Conservation (phyloP, 64 coral and sea anemone species). For the Anthopleura sola region DNA sequence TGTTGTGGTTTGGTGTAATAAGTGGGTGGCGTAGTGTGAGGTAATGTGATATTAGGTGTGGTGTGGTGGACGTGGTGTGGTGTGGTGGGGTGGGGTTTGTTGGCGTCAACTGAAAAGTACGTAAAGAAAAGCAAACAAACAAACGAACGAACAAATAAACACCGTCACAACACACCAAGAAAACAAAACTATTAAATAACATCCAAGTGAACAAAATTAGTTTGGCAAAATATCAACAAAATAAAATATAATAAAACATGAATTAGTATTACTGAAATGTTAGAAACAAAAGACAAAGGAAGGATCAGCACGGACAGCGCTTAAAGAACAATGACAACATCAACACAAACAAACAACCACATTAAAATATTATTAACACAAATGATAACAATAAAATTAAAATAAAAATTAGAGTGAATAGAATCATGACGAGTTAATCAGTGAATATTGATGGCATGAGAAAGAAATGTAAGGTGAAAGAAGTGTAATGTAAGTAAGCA, state of each 20-base stretch:
- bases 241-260: neutral
- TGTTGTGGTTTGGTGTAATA: neutral
- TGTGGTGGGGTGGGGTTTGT: neutral
- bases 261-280: neutral
- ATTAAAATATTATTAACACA: neutral
- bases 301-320: constrained; percentile 3
- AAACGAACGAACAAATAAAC: neutral
- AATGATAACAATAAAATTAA: neutral
- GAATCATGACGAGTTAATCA: neutral
- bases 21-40: neutral
- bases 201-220: neutral
- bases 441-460: neutral
- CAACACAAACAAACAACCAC: neutral
- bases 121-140: neutral
- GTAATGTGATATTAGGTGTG: neutral
- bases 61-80: neutral
- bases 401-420: neutral
- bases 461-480: neutral
- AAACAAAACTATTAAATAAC: neutral
- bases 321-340: neutral
- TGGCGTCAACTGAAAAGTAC: neutral
- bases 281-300: neutral
- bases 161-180: neutral
- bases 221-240: neutral
- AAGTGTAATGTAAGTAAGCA: neutral